Evolutionary conservation across 2,888 invertebrate genomes (phyloP).

Genomic region (Lasioglossum lativentre): DNA sequence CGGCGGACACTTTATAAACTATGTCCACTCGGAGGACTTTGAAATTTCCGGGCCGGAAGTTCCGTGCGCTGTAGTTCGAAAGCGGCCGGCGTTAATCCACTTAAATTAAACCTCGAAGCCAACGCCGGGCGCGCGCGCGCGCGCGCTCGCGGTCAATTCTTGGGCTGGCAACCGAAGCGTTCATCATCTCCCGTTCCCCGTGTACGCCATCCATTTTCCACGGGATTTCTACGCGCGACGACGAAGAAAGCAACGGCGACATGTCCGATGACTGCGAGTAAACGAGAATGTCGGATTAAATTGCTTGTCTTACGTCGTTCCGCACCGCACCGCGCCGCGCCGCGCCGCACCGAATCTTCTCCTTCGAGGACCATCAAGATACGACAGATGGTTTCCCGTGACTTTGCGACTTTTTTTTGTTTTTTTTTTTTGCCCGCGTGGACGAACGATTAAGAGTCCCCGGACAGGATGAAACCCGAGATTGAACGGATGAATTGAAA

Average conservation of each 20-base stretch:
- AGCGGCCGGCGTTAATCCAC: background rate
- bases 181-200: constrained; percentile 23
- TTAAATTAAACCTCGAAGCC: constrained; percentile 17
- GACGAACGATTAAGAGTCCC: constrained; percentile 52
- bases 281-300: constrained; percentile 68
- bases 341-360: background rate
- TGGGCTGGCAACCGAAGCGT: background rate
- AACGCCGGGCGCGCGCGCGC: too few species aligned
- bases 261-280: constrained; percentile 53
- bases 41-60: constrained; percentile 5
- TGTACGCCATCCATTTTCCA: constrained; percentile 32
- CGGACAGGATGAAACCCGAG: constrained; percentile 40
- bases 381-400: constrained; percentile 58
- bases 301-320: constrained; percentile 56
- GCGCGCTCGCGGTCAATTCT: background rate
- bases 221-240: constrained; percentile 20
- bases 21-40: background rate
- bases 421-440: constrained; percentile 54
- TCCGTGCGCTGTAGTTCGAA: background rate
- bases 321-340: background rate
- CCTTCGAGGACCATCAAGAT: constrained; percentile 19
- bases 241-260: constrained; percentile 30
- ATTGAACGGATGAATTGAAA: constrained; percentile 47
- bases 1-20: background rate
- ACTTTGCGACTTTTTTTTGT: constrained; percentile 64